These are phyloP conservation scores for Egretta garzetta DNA, from an alignment of 2,113 vertebrate species.

Conservation along the genomic window DNA sequence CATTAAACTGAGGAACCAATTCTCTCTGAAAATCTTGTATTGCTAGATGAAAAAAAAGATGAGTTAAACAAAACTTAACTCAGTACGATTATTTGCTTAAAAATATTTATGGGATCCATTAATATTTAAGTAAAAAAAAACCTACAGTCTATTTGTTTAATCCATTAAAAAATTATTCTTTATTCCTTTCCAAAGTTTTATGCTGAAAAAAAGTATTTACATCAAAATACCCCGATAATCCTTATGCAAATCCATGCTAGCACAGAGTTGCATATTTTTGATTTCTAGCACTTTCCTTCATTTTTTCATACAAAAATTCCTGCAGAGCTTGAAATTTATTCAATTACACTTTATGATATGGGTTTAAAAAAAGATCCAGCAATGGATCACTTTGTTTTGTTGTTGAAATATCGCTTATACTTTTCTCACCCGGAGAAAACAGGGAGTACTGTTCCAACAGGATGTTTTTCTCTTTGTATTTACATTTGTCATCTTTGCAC, in stretches of 20 bases:
- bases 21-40: not conserved
- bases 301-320: not conserved
- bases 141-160: not conserved
- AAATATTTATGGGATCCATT: not conserved
- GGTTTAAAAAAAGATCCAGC: not conserved
- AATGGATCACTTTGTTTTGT: conserved; percentile 9
- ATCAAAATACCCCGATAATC: not conserved
- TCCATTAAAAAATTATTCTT: not conserved
- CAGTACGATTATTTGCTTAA: not conserved
- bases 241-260: not conserved
- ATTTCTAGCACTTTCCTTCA: not conserved
- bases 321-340: not conserved
- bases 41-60: not conserved
- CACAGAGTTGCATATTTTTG: not conserved
- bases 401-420: not conserved
- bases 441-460: conserved; percentile 53
- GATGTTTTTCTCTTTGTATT: conserved; percentile 47
- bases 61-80: not conserved
- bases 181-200: not conserved
- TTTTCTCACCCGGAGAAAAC: conserved; percentile 10
- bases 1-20: not conserved
- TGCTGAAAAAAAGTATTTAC: conserved; percentile 5
- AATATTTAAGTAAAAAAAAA: not conserved
- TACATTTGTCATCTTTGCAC: conserved; percentile 29
- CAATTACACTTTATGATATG: not conserved